Conservation (phyloP, 2,888 invertebrate genomes). For the Rotaria macrura region DNA sequence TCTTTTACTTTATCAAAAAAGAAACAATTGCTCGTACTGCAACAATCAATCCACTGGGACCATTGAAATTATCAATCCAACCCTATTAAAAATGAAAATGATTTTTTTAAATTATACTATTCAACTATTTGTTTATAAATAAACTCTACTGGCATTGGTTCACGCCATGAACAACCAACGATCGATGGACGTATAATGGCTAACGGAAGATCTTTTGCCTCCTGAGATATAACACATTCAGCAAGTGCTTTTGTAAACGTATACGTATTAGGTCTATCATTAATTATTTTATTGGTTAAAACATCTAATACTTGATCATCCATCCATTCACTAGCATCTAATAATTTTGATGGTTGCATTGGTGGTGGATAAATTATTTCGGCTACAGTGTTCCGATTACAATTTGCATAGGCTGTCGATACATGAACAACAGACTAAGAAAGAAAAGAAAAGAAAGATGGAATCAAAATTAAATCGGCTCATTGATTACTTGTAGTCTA, state of each 20-base stretch:
- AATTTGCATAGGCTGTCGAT: constrained; percentile 76
- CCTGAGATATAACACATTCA: constrained; percentile 67
- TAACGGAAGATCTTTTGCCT: constrained; percentile 63
- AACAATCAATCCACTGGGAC: constrained; percentile 66
- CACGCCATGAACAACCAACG: constrained; percentile 64
- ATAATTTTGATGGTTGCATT: constrained; percentile 51
- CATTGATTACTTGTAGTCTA: no score
- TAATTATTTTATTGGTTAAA: constrained; percentile 53
- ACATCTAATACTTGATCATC: constrained; percentile 51
- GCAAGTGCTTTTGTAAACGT: constrained; percentile 77
- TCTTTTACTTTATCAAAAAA: constrained; percentile 73
- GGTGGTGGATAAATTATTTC: constrained; percentile 62
- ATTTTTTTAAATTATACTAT: not conserved
- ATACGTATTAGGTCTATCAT: constrained; percentile 76
- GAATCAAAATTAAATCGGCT: not conserved
- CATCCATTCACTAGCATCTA: constrained; percentile 53
- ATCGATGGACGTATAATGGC: constrained; percentile 77
- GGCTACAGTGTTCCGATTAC: constrained; percentile 62
- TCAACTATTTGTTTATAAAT: no score
- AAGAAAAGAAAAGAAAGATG: not conserved
- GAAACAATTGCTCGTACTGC: constrained; percentile 65
- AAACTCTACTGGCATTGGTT: constrained; percentile 46
- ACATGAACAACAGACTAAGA: constrained; percentile 65
- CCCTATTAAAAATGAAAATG: constrained; percentile 52
- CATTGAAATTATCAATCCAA: constrained; percentile 91